These are phyloP conservation scores for Eumacrocentrus americanus DNA, from an alignment of 2,888 invertebrate species.

Conservation along the genomic window DNA sequence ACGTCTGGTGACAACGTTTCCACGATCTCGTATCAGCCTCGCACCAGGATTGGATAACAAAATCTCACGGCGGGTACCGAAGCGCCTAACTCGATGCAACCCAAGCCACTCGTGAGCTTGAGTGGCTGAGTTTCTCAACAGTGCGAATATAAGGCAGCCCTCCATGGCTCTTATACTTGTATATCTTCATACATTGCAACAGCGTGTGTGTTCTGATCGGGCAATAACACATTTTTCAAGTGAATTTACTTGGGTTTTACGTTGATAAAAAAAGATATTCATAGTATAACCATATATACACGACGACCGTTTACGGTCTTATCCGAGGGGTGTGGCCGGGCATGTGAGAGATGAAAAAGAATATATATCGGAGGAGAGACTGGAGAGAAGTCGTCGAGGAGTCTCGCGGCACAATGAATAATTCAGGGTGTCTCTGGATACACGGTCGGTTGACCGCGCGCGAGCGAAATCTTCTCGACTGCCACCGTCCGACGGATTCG, in stretches of 20 bases:
- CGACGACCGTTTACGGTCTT: slow-evolving; percentile 14
- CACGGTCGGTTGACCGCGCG: slow-evolving; percentile 32
- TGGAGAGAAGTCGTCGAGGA: slow-evolving; percentile 28
- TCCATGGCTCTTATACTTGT: neutral
- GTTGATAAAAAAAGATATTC: neutral
- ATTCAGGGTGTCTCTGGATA: slow-evolving; percentile 52
- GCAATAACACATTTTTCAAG: neutral
- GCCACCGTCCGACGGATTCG: slow-evolving; percentile 23
- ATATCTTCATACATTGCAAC: neutral
- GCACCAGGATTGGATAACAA: slow-evolving; percentile 41
- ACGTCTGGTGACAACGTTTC: neutral
- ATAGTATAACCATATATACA: neutral
- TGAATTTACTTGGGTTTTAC: neutral
- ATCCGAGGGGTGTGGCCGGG: slow-evolving; percentile 18
- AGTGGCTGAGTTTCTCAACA: slow-evolving; percentile 16
- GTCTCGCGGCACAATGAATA: slow-evolving; percentile 49
- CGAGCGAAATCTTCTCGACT: slow-evolving; percentile 24
- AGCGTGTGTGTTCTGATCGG: neutral
- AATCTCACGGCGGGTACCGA: slow-evolving; percentile 55
- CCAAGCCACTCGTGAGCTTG: slow-evolving; percentile 52
- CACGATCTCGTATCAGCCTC: neutral
- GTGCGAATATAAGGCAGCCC: neutral
- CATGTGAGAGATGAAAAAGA: slow-evolving; percentile 23
- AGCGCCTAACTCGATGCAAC: slow-evolving; percentile 58
- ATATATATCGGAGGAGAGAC: slow-evolving; percentile 25